These are phyloP conservation scores for Oreotrochilus melanogaster DNA, from an alignment of 2,113 vertebrate species.

Conservation along the genomic window DNA sequence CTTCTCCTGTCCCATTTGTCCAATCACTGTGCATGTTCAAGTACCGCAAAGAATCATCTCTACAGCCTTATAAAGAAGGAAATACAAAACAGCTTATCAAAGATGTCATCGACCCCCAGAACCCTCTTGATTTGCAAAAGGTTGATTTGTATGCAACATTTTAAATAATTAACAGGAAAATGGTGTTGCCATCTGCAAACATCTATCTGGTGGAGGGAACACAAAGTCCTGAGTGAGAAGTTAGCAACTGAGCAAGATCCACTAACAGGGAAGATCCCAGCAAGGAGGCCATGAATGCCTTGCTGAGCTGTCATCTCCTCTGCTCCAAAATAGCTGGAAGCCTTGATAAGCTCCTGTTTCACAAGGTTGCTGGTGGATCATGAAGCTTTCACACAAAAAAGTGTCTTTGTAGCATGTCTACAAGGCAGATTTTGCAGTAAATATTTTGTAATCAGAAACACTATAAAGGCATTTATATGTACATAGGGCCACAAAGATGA, in stretches of 20 bases:
- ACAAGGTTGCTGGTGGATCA: not conserved
- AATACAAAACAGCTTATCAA: not conserved
- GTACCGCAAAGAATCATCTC: not conserved
- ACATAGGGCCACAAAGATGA: no score
- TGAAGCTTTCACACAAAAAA: not conserved
- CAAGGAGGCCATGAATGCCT: not conserved
- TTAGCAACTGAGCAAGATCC: not conserved
- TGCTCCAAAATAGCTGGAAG: not conserved
- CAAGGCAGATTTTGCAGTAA: not conserved
- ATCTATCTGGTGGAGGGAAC: constrained; percentile 46
- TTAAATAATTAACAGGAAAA: constrained; percentile 53
- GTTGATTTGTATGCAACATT: constrained; percentile 39
- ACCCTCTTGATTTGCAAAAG: not conserved
- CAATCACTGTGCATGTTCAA: not conserved
- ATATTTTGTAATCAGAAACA: not conserved
- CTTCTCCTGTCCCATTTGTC: not conserved
- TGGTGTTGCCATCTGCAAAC: constrained; percentile 57
- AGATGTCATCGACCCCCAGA: not conserved
- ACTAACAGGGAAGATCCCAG: not conserved
- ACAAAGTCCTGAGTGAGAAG: constrained; percentile 33
- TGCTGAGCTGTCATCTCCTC: not conserved
- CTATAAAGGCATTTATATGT: not conserved
- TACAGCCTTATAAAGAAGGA: not conserved
- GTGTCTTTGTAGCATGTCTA: not conserved
- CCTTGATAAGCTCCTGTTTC: not conserved